phyloP scores from a whole-genome alignment of 2,113 vertebrate genomes.

The Strix uralensis region DNA sequence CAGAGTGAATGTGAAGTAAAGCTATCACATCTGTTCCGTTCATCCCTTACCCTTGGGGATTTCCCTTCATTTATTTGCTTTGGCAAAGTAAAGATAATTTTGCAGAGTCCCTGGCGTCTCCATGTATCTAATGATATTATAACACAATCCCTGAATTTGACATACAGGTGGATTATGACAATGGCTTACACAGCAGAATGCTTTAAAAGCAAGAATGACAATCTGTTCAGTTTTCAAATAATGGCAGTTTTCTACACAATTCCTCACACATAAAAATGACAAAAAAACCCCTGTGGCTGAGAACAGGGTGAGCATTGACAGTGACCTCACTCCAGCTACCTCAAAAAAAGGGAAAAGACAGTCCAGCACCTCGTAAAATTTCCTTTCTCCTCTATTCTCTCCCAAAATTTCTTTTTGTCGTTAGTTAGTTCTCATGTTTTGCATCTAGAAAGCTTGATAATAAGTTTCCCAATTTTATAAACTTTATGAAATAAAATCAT shows the following conservation, averaged over 20 bases:
- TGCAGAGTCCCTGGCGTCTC: not conserved
- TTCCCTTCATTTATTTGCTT: conserved; percentile 47
- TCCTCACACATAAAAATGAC: not conserved
- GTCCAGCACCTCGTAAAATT: not conserved
- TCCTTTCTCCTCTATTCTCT: not conserved
- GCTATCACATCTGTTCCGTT: conserved; percentile 25
- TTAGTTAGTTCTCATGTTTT: not conserved
- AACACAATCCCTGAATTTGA: not conserved
- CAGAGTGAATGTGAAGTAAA: not conserved
- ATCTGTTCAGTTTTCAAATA: conserved; percentile 13
- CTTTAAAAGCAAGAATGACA: not conserved
- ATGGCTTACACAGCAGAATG: not conserved
- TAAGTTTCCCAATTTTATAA: not conserved
- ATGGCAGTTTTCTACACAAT: not conserved
- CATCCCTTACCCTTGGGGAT: not conserved
- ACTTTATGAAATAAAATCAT: not conserved
- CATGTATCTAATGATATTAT: not conserved
- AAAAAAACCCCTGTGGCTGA: not conserved
- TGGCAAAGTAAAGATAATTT: conserved; percentile 30
- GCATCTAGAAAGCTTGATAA: not conserved
- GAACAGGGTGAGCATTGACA: not conserved
- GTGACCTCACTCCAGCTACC: not conserved
- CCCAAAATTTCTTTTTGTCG: not conserved
- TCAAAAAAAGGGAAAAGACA: not conserved
- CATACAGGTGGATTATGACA: conserved; percentile 15